Conservation (phyloP, 2,888 invertebrate species). For the Melanotus villosus region DNA sequence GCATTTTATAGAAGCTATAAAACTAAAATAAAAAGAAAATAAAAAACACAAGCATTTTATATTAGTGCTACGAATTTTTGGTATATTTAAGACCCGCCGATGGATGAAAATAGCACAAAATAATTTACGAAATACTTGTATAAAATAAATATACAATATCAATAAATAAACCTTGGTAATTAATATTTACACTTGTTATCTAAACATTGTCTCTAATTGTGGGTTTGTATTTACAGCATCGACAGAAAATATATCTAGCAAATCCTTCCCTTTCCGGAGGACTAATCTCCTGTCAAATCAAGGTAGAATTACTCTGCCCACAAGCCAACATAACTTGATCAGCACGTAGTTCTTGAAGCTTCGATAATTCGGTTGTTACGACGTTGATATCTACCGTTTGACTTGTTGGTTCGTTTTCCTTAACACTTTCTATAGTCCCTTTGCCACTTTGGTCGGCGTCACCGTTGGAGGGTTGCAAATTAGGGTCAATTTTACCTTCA, state of each 20-base stretch:
- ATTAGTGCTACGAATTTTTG: conserved; percentile 31
- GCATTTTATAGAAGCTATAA: too few species aligned
- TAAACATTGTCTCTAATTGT: conserved; percentile 65
- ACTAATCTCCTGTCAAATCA: conserved; percentile 67
- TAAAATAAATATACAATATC: conserved; percentile 55
- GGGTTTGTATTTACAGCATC: conserved; percentile 67
- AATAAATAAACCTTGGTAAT: conserved; percentile 48
- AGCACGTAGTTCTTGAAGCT: conserved; percentile 57
- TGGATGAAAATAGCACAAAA: conserved; percentile 15
- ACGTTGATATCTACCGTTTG: conserved; percentile 25
- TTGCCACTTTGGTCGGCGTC: conserved; percentile 40
- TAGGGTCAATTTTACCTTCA: conserved; percentile 34
- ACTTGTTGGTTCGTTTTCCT: conserved; percentile 31
- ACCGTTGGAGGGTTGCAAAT: conserved; percentile 8
- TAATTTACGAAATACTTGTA: conserved; percentile 46
- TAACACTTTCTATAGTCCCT: conserved; percentile 12
- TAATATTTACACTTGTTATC: conserved; percentile 47
- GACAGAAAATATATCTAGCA: conserved; percentile 67
- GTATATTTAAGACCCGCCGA: conserved; percentile 32
- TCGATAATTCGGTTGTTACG: conserved; percentile 44
- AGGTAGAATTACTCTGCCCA: conserved; percentile 53
- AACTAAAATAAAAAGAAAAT: conserved; percentile 3
- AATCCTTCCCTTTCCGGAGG: conserved; percentile 64
- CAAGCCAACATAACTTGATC: conserved; percentile 55
- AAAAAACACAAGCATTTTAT: conserved; percentile 8